A percentile compares a stretch with the other conserved stretches of the same genome.
Conservation (phyloP, 2,797 vertebrate species). For the Huso huso region DNA sequence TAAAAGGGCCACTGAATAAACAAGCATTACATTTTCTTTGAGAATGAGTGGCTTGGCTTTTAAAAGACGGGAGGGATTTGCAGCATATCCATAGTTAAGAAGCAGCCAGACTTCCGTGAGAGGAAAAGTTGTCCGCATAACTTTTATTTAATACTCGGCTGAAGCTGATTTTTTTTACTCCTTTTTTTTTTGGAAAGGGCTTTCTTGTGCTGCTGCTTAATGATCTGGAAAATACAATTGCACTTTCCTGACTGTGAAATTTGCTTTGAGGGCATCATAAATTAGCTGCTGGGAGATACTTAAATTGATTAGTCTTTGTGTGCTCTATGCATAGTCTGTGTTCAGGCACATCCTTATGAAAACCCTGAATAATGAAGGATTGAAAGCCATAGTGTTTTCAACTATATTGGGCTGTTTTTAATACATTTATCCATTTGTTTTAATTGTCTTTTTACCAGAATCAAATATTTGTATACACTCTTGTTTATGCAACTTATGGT, state of each 20-base stretch:
- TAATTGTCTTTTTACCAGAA: background rate
- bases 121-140: conserved; percentile 33
- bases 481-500: no score
- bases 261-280: conserved; percentile 70
- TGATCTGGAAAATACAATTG: conserved; percentile 82
- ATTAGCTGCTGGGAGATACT: conserved; percentile 70
- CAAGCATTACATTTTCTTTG: conserved; percentile 62
- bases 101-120: conserved; percentile 36
- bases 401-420: background rate
- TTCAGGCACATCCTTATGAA: conserved; percentile 33
- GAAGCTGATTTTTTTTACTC: conserved; percentile 33
- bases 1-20: conserved; percentile 69
- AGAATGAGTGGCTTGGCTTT: conserved; percentile 23
- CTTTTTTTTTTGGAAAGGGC: conserved; percentile 38
- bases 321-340: conserved; percentile 45
- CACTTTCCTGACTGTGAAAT: conserved; percentile 76
- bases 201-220: conserved; percentile 70
- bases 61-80: conserved; percentile 29
- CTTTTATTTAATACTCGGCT: conserved; percentile 36
- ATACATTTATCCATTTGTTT: background rate
- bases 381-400: background rate
- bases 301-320: conserved; percentile 68
- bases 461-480: no score
- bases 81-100: conserved; percentile 29
- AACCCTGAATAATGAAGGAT: conserved; percentile 9